Evolutionary conservation across 2,888 invertebrate species (phyloP).

Genomic region (Amiota minor): DNA sequence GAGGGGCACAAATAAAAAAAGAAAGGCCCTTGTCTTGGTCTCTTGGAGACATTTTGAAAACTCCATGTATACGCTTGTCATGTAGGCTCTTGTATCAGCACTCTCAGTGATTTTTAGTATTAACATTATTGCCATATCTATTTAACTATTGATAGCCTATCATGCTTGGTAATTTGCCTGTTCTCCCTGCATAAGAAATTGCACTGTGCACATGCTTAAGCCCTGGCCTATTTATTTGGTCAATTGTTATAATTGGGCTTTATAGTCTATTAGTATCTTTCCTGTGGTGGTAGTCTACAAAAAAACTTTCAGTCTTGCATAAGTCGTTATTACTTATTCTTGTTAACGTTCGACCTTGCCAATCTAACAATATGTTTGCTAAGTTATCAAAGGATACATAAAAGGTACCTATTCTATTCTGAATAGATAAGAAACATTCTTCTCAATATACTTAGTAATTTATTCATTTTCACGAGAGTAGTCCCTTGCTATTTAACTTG

Average conservation of each 20-base stretch:
- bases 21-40: no score
- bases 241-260: no score
- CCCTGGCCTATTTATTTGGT: not conserved
- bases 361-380: not conserved
- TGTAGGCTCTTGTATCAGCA: not conserved
- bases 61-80: conserved; percentile 18
- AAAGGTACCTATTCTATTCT: not conserved
- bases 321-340: not conserved
- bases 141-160: not conserved
- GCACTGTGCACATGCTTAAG: not conserved
- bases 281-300: not conserved
- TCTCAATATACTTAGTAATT: no score
- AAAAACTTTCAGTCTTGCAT: not conserved
- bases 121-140: not conserved
- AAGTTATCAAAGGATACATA: not conserved
- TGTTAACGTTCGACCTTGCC: not conserved
- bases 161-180: not conserved
- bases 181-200: not conserved
- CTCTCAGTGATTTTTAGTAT: not conserved
- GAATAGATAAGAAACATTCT: no score
- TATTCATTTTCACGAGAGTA: no score
- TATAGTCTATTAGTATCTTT: no score
- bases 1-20: conserved; percentile 16
- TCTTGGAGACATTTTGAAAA: conserved; percentile 23
- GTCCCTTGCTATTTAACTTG: no score